phyloP scores from a whole-genome alignment of 2,888 invertebrate species.

The Hydropsyche betteni region DNA sequence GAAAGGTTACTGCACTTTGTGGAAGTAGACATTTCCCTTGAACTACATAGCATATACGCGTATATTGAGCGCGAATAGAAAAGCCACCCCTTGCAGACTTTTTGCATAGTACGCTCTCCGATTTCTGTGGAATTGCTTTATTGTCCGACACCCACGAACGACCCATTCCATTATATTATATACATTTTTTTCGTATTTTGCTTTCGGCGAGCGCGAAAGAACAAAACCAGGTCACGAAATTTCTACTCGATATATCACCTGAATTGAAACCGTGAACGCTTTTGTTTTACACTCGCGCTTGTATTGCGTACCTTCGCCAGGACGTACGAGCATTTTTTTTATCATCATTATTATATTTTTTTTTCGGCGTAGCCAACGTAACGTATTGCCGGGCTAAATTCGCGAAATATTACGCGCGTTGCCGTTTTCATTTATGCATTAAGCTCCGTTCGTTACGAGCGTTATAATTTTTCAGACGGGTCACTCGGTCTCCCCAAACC shows the following conservation, averaged over 20 bases:
- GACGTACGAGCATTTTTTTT: conserved; percentile 4
- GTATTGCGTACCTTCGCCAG: conserved; percentile 3
- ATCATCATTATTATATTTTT: not conserved
- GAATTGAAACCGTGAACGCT: conserved; percentile 37
- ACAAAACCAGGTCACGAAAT: conserved; percentile 45
- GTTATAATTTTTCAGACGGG: conserved; percentile 21
- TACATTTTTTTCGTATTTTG: conserved; percentile 27
- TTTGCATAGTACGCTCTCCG: conserved; percentile 30
- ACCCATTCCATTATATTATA: conserved; percentile 3
- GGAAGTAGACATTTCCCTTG: too few relatives aligned
- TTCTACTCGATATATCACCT: conserved; percentile 43
- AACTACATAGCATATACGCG: too few relatives aligned
- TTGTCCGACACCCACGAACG: conserved; percentile 35
- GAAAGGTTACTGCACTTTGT: too few relatives aligned
- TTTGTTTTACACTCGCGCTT: conserved; percentile 17
- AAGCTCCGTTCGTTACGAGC: conserved; percentile 31
- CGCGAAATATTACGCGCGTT: conserved; percentile 34
- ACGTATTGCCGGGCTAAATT: conserved; percentile 12
- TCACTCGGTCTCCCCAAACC: not conserved
- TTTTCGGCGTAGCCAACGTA: too few relatives aligned
- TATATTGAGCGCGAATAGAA: not conserved
- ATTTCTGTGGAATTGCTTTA: conserved; percentile 51
- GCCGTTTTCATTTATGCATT: conserved; percentile 36
- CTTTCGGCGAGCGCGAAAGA: conserved; percentile 21
- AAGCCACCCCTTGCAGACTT: not conserved